Percentiles rank a stretch among this genome's conserved stretches.
Conservation (phyloP, 2,888 invertebrate species). For the Phasia obesa region DNA sequence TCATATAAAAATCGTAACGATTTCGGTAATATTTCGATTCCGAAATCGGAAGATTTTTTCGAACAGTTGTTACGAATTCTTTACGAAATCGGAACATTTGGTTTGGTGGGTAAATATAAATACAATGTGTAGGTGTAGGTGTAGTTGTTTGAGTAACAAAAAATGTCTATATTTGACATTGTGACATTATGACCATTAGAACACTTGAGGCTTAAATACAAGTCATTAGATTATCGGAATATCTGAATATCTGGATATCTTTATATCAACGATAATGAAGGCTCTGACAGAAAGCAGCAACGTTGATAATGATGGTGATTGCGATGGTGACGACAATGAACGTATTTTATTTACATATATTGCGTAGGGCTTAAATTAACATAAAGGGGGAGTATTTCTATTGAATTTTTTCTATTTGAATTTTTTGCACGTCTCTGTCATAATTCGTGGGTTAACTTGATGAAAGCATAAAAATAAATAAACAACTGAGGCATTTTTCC, state of each 20-base stretch:
- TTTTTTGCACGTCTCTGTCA: not conserved
- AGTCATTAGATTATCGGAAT: conserved; percentile 54
- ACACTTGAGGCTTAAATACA: conserved; percentile 54
- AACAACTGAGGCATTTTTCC: not conserved
- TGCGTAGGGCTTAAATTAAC: conserved; percentile 25
- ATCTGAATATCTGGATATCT: not conserved
- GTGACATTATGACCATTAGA: conserved; percentile 50
- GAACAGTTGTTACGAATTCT: too few relatives aligned
- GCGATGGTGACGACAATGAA: not conserved
- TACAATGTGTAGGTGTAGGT: not conserved
- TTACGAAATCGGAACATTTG: too few relatives aligned
- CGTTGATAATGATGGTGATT: not conserved
- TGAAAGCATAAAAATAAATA: not conserved
- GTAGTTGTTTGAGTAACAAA: not conserved
- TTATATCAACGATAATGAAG: conserved; percentile 22
- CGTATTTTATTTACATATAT: conserved; percentile 6
- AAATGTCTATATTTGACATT: conserved; percentile 20
- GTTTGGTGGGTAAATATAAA: too few relatives aligned
- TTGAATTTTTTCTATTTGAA: not conserved
- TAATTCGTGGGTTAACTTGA: not conserved
- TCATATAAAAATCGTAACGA: too few relatives aligned
- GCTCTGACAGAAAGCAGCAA: not conserved
- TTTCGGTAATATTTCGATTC: too few relatives aligned
- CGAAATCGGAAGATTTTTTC: too few relatives aligned
- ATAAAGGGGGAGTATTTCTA: conserved; percentile 48